Evolutionary conservation across 2,113 vertebrate genomes (phyloP).

Genomic region (Emydura subglobosa): DNA sequence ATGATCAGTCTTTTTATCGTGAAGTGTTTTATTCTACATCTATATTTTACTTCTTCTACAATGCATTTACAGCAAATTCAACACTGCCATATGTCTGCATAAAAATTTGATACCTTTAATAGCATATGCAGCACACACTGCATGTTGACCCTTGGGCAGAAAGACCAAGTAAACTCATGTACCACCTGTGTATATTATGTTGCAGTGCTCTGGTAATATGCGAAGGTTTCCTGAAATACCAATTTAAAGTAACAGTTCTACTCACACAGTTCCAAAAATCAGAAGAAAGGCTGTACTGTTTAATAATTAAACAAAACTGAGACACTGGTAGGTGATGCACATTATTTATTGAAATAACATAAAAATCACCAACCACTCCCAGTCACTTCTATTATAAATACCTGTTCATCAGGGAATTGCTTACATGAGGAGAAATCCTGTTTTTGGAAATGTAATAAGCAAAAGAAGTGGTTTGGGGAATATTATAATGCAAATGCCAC

Average conservation of each 20-base stretch:
- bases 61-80: constrained; percentile 21
- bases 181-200: neutral
- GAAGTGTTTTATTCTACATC: constrained; percentile 6
- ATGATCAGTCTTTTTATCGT: neutral
- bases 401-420: neutral
- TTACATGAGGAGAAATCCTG: neutral
- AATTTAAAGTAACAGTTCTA: constrained; percentile 35
- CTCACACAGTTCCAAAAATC: constrained; percentile 21
- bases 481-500: neutral
- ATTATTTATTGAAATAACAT: constrained; percentile 34
- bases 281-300: constrained; percentile 28
- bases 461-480: neutral
- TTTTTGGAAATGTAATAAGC: constrained; percentile 26
- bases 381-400: constrained; percentile 33
- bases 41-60: neutral
- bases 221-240: constrained; percentile 40
- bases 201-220: neutral
- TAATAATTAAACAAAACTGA: constrained; percentile 26
- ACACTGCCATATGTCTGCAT: constrained; percentile 39
- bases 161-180: constrained; percentile 25
- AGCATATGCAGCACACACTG: constrained; percentile 8
- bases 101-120: constrained; percentile 63
- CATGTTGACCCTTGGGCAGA: constrained; percentile 33
- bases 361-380: constrained; percentile 1
- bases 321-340: neutral